Evolutionary conservation across 2,113 vertebrate species (phyloP).

Genomic region (Corydoras maculifer): DNA sequence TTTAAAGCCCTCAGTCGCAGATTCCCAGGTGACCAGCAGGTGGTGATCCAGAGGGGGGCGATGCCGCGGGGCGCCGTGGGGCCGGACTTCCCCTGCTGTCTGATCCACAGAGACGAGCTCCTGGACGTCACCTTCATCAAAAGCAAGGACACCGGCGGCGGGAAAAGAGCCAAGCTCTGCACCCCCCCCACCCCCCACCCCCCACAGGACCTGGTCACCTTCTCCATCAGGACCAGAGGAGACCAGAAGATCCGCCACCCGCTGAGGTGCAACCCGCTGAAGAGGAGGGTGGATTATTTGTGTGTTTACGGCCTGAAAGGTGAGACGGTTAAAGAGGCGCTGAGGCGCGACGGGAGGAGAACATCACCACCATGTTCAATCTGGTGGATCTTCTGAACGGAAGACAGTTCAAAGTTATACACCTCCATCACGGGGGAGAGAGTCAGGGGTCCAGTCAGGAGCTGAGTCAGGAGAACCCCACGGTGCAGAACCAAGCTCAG

Average conservation of each 20-base stretch:
- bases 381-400: slow-evolving; percentile 9
- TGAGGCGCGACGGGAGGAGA: slow-evolving; percentile 10
- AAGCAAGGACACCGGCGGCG: too few species aligned
- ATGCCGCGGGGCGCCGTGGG: not conserved
- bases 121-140: slow-evolving; percentile 27
- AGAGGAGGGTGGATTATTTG: not conserved
- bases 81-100: slow-evolving; percentile 30
- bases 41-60: slow-evolving; percentile 11
- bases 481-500: not conserved
- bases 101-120: slow-evolving; percentile 22
- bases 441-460: not conserved
- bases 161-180: too few species aligned
- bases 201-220: not conserved
- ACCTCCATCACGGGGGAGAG: not conserved
- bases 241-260: not conserved
- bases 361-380: not conserved
- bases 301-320: slow-evolving; percentile 28
- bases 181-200: not conserved
- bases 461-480: not conserved
- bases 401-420: not conserved
- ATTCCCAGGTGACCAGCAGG: not conserved
- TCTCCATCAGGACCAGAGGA: slow-evolving; percentile 28
- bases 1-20: not conserved
- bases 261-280: slow-evolving; percentile 1
- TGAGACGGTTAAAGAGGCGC: slow-evolving; percentile 22